Evolutionary conservation across 1,140 invertebrate species (phyloP).

Genomic region (Drosophila sproati): DNA sequence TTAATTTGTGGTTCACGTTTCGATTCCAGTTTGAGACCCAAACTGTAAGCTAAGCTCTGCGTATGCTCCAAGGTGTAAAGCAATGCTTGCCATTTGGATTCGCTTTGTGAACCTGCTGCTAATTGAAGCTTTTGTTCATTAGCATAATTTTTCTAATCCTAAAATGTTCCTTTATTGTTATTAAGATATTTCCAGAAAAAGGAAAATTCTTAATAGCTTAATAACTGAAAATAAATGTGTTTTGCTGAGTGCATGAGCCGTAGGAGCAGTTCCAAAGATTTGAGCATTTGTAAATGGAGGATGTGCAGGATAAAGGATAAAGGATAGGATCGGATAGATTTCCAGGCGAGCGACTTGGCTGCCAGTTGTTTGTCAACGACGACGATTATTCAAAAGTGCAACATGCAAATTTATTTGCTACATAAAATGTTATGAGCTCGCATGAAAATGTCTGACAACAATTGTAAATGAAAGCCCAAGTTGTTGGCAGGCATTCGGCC

Average conservation of each 20-base stretch:
- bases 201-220: no score
- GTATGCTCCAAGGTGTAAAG: no score
- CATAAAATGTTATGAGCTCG: slow-evolving; percentile 82
- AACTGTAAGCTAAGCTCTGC: no score
- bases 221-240: no score
- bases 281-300: slow-evolving; percentile 13
- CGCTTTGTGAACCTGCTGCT: no score
- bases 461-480: slow-evolving; percentile 57
- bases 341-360: slow-evolving; percentile 73
- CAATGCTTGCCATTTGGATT: no score
- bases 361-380: slow-evolving; percentile 75
- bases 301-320: slow-evolving; percentile 9
- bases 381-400: slow-evolving; percentile 82
- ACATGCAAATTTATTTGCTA: slow-evolving; percentile 81
- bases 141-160: no score
- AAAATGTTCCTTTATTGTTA: no score
- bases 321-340: slow-evolving; percentile 48
- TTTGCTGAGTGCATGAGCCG: not conserved
- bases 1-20: no score
- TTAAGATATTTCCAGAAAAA: no score
- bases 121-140: no score
- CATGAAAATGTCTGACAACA: slow-evolving; percentile 82
- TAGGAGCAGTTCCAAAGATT: slow-evolving; percentile 26
- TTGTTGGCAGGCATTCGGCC: slow-evolving; percentile 49
- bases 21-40: no score